Percentiles rank a stretch among this genome's conserved stretches.
Evolutionary conservation across 2,797 vertebrate species (phyloP).

Genomic region (Hipposideros larvatus): DNA sequence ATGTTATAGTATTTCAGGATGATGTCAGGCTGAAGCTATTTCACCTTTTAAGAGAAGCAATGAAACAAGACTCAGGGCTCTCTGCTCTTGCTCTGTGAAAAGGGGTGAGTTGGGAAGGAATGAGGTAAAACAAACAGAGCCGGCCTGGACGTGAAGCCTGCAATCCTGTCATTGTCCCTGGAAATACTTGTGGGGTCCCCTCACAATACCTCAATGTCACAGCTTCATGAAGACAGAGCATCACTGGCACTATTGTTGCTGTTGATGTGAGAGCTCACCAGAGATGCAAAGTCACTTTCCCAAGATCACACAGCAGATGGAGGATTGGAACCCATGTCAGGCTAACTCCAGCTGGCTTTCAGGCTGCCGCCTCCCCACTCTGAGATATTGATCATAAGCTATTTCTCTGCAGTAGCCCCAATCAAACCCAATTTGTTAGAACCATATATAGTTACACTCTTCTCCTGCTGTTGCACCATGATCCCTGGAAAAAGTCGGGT

Average conservation of each 20-base stretch:
- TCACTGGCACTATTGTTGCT: background rate
- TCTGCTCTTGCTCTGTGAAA: slow-evolving; percentile 68
- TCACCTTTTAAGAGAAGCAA: slow-evolving; percentile 88
- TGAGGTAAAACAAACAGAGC: slow-evolving; percentile 9
- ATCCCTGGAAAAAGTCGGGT: slow-evolving; percentile 54
- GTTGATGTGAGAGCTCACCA: background rate
- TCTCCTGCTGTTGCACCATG: background rate
- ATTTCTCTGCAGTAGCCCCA: slow-evolving; percentile 18
- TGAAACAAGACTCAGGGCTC: slow-evolving; percentile 82
- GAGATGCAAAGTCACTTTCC: slow-evolving; percentile 28
- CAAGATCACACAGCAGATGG: background rate
- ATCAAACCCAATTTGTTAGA: slow-evolving; percentile 41
- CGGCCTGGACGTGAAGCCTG: background rate
- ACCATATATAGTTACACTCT: background rate
- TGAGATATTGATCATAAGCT: background rate
- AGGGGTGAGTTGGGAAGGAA: background rate
- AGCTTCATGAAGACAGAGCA: background rate
- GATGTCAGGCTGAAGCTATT: slow-evolving; percentile 89
- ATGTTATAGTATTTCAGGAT: slow-evolving; percentile 89
- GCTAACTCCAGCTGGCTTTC: background rate
- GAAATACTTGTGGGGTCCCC: background rate
- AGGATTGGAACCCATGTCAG: background rate
- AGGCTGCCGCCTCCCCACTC: background rate
- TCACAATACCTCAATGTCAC: background rate
- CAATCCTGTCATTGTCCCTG: background rate